These are phyloP conservation scores for Linnaemya tessellans DNA, from an alignment of 2,888 invertebrate species.

Conservation along the genomic window DNA sequence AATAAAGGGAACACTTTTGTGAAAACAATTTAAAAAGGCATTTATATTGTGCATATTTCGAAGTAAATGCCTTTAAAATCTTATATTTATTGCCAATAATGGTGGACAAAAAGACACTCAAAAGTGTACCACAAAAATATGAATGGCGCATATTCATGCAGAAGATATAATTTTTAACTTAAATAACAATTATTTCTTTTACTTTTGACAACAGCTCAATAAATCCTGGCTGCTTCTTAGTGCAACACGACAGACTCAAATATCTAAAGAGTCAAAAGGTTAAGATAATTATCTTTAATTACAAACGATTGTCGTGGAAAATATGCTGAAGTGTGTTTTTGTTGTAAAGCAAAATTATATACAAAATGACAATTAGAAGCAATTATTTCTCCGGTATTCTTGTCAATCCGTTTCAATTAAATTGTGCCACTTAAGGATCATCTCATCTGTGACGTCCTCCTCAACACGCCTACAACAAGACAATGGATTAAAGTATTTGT, in stretches of 20 bases:
- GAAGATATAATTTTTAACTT: not conserved
- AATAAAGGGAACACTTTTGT: too few species aligned
- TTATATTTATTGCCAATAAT: not conserved
- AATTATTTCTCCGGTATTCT: slow-evolving; percentile 53
- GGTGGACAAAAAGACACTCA: too few species aligned
- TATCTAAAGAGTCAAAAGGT: slow-evolving; percentile 18
- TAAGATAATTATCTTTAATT: slow-evolving; percentile 54
- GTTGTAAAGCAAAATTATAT: not conserved
- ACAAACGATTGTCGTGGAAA: slow-evolving; percentile 27
- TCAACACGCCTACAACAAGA: not conserved
- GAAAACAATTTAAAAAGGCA: too few species aligned
- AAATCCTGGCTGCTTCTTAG: not conserved
- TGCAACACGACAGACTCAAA: slow-evolving; percentile 17
- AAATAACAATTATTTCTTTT: not conserved
- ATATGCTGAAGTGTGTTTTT: slow-evolving; percentile 14
- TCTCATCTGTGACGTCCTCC: slow-evolving; percentile 9
- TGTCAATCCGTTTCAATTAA: slow-evolving; percentile 73
- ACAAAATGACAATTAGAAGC: slow-evolving; percentile 51
- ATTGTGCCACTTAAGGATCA: slow-evolving; percentile 71
- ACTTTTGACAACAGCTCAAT: not conserved
- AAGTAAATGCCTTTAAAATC: too few species aligned
- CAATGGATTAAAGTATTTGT: slow-evolving; percentile 62
- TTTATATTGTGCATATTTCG: too few species aligned
- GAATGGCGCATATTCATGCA: too few species aligned
- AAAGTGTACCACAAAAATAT: too few species aligned